phyloP scores from a whole-genome alignment of 1,140 invertebrate species.

The Trissolcus basalis region DNA sequence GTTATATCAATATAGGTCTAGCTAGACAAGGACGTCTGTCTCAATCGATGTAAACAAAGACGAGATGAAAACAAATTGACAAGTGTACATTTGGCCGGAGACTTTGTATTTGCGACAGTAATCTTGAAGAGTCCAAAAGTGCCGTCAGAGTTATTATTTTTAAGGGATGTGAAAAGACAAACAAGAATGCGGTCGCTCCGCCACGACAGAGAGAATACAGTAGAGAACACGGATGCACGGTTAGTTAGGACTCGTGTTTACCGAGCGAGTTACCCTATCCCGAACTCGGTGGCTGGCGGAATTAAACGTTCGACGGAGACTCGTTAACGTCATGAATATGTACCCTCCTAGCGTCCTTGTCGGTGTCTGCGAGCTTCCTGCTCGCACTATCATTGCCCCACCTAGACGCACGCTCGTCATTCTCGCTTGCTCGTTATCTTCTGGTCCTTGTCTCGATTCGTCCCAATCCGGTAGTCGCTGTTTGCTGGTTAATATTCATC shows the following conservation, averaged over 20 bases:
- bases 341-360: conserved; percentile 72
- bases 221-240: conserved; percentile 70
- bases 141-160: conserved; percentile 68
- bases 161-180: conserved; percentile 70
- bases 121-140: conserved; percentile 20
- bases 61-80: no score
- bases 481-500: conserved; percentile 77
- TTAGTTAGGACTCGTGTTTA: conserved; percentile 77
- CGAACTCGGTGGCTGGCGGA: conserved; percentile 75
- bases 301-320: conserved; percentile 77
- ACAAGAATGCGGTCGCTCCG: conserved; percentile 53
- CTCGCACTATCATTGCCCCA: conserved; percentile 41
- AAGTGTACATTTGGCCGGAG: no score
- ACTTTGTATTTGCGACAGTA: conserved; percentile 19
- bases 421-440: conserved; percentile 28
- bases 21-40: no score
- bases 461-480: conserved; percentile 55
- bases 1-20: no score
- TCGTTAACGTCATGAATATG: conserved; percentile 78
- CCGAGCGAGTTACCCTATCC: conserved; percentile 76
- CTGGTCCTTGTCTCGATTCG: conserved; percentile 26
- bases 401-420: background rate
- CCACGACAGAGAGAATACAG: conserved; percentile 58
- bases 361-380: conserved; percentile 40
- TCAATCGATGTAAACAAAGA: no score